phyloP scores from a whole-genome alignment of 2,888 invertebrate genomes.

The Schizaphis graminum region DNA sequence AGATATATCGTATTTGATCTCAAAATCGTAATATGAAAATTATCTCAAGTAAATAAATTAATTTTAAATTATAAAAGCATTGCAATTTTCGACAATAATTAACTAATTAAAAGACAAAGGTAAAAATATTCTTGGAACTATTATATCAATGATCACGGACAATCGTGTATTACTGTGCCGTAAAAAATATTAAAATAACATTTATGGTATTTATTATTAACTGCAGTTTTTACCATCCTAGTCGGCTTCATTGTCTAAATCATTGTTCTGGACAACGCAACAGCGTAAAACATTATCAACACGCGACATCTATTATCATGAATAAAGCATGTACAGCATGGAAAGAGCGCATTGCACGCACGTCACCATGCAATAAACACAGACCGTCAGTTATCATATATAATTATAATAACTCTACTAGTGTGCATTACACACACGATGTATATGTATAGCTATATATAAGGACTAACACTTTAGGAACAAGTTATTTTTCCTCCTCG shows the following conservation, averaged over 20 bases:
- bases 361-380: neutral
- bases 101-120: neutral
- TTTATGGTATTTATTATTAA: neutral
- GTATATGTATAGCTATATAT: neutral
- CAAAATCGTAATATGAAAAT: neutral
- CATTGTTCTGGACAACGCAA: neutral
- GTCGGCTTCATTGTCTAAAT: neutral
- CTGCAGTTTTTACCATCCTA: neutral
- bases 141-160: neutral
- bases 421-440: neutral
- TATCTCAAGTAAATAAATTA: neutral
- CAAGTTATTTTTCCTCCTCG: neutral
- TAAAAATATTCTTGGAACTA: neutral
- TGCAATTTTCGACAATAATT: neutral
- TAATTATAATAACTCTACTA: neutral
- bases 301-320: neutral
- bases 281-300: neutral
- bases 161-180: neutral
- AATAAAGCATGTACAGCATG: neutral
- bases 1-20: neutral
- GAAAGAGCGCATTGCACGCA: neutral
- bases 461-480: neutral
- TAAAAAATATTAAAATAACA: neutral
- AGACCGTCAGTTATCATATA: neutral
- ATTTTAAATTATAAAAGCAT: neutral